Evolutionary conservation across 1,140 invertebrate genomes (phyloP).

Genomic region (Radopholus similis): DNA sequence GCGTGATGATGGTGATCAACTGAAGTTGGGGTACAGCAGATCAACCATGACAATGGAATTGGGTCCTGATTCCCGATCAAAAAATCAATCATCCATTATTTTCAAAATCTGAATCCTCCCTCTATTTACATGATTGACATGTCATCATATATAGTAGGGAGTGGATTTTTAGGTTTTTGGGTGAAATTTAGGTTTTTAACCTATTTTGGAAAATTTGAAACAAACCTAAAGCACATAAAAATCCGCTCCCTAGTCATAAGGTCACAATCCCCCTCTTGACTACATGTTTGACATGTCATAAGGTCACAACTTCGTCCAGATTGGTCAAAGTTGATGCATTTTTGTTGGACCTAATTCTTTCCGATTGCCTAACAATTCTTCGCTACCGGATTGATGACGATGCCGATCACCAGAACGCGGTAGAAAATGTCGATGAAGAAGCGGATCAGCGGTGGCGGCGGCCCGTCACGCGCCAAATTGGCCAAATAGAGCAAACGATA

Average conservation of each 20-base stretch:
- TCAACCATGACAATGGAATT: no score
- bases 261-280: no score
- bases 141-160: background rate
- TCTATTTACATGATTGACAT: background rate
- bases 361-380: slow-evolving; percentile 2
- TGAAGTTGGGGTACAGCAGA: no score
- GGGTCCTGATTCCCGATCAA: no score
- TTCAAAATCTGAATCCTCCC: no score
- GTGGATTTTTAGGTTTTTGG: no score
- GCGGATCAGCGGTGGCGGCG: slow-evolving; percentile 10
- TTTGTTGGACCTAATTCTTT: background rate
- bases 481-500: slow-evolving; percentile 52
- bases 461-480: slow-evolving; percentile 2
- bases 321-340: background rate
- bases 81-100: no score
- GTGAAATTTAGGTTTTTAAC: background rate
- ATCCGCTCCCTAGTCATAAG: background rate
- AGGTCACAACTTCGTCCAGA: no score
- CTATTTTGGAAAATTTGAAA: background rate
- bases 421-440: slow-evolving; percentile 43
- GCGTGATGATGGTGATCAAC: background rate
- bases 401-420: slow-evolving; percentile 47
- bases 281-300: no score
- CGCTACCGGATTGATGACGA: slow-evolving; percentile 53
- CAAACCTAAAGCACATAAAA: background rate